These are phyloP conservation scores for Drosophila triauraria DNA, from an alignment of 1,140 invertebrate species.

Conservation along the genomic window DNA sequence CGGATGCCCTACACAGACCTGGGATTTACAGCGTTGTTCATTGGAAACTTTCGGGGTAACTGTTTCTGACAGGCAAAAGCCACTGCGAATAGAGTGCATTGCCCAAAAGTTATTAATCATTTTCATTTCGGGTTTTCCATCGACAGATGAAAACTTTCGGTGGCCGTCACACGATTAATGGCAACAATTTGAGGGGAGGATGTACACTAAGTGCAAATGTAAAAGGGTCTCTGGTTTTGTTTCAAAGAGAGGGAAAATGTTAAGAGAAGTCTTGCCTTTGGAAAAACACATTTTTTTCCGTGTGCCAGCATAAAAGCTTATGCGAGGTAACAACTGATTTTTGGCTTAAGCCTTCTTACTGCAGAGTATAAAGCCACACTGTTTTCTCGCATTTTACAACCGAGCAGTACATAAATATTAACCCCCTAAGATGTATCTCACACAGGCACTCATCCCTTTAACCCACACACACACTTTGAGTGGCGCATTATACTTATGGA, in stretches of 20 bases:
- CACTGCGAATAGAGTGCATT: conserved; percentile 3
- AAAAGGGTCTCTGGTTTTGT: not conserved
- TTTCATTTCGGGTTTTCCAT: conserved; percentile 4
- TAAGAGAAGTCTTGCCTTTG: not conserved
- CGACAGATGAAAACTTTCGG: conserved; percentile 21
- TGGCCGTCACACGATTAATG: conserved; percentile 6
- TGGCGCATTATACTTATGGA: conserved; percentile 45
- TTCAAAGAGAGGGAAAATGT: not conserved
- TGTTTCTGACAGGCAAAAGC: conserved; percentile 36
- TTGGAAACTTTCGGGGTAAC: conserved; percentile 36
- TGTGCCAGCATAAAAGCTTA: conserved; percentile 3
- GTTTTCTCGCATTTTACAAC: conserved; percentile 29
- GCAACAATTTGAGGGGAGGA: conserved; percentile 1
- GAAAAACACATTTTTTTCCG: not conserved
- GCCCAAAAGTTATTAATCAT: conserved; percentile 52
- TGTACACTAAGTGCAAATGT: conserved; percentile 6
- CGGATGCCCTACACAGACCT: conserved; percentile 36
- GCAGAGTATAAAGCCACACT: conserved; percentile 20
- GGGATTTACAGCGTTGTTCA: conserved; percentile 21
- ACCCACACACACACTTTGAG: conserved; percentile 24
- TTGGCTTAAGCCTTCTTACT: conserved; percentile 1
- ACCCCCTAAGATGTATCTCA: conserved; percentile 33
- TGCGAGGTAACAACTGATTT: conserved; percentile 16
- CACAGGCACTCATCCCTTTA: conserved; percentile 10
- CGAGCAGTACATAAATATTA: conserved; percentile 42